Percentiles rank a stretch among this genome's conserved stretches.
Evolutionary conservation across 2,888 invertebrate genomes (phyloP).

Genomic region (Carabus problematicus): DNA sequence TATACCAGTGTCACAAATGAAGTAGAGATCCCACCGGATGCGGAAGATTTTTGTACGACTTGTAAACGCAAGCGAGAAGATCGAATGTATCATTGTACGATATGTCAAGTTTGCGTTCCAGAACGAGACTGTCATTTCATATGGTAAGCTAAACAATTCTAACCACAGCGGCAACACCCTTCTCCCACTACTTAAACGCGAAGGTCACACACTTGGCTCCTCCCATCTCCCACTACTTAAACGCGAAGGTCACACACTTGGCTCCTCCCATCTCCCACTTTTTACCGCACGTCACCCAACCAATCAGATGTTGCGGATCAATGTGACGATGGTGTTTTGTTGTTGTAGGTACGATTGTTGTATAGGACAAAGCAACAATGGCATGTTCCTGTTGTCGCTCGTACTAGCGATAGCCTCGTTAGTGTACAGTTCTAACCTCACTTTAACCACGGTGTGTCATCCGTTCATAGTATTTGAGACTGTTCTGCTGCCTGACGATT

Average conservation of each 20-base stretch:
- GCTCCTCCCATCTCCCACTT: too few species aligned
- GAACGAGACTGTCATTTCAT: conserved; percentile 82
- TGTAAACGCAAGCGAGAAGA: conserved; percentile 70
- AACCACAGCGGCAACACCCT: not conserved
- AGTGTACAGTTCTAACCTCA: conserved; percentile 78
- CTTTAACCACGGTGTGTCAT: conserved; percentile 87
- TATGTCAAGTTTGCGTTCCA: conserved; percentile 83
- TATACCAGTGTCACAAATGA: conserved; percentile 51
- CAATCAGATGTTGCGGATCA: conserved; percentile 10
- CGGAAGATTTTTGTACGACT: conserved; percentile 63
- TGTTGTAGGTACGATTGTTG: conserved; percentile 80
- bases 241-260: too few species aligned
- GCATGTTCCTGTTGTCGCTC: conserved; percentile 75
- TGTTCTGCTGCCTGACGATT: conserved; percentile 82
- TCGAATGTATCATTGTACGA: conserved; percentile 80
- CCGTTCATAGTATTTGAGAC: conserved; percentile 72
- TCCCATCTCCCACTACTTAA: too few species aligned
- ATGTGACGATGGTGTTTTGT: conserved; percentile 24
- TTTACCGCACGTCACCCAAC: too few species aligned
- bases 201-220: too few species aligned
- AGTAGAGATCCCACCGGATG: conserved; percentile 50
- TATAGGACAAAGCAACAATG: conserved; percentile 79
- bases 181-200: too few species aligned
- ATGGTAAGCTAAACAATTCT: conserved; percentile 64
- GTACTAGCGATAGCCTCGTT: conserved; percentile 71